A percentile compares a stretch with the other conserved stretches of the same genome.
Evolutionary conservation across 2,888 invertebrate genomes (phyloP).

Genomic region (Eugnorisma glareosa): DNA sequence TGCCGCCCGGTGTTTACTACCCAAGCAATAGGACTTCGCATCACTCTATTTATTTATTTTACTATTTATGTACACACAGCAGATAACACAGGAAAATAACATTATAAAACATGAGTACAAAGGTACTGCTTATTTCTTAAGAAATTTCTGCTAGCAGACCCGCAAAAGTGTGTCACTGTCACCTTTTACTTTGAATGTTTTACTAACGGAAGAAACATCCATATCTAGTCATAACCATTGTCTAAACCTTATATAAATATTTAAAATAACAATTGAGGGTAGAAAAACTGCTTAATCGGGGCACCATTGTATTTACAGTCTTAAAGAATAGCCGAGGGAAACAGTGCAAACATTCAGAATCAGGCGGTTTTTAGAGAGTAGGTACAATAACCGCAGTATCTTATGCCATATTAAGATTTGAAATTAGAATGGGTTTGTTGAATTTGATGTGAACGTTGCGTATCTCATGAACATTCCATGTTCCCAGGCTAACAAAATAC

Average conservation of each 20-base stretch:
- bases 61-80: too few species aligned
- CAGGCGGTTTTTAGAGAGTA: constrained; percentile 17
- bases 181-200: not conserved
- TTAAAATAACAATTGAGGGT: not conserved
- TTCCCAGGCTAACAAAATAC: not conserved
- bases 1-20: not conserved
- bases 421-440: not conserved
- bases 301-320: not conserved
- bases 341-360: constrained; percentile 26
- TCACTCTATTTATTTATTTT: too few species aligned
- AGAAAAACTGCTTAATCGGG: constrained; percentile 9
- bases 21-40: constrained; percentile 2
- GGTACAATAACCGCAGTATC: constrained; percentile 19
- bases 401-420: constrained; percentile 21
- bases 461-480: not conserved
- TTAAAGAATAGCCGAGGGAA: not conserved
- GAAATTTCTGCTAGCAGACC: too few species aligned
- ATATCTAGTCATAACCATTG: not conserved
- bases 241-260: not conserved
- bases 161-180: too few species aligned
- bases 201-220: not conserved
- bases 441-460: constrained; percentile 9
- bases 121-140: too few species aligned
- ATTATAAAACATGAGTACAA: too few species aligned
- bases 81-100: too few species aligned